phyloP scores from a whole-genome alignment of 2,888 invertebrate species.

The Scotopteryx bipunctaria region DNA sequence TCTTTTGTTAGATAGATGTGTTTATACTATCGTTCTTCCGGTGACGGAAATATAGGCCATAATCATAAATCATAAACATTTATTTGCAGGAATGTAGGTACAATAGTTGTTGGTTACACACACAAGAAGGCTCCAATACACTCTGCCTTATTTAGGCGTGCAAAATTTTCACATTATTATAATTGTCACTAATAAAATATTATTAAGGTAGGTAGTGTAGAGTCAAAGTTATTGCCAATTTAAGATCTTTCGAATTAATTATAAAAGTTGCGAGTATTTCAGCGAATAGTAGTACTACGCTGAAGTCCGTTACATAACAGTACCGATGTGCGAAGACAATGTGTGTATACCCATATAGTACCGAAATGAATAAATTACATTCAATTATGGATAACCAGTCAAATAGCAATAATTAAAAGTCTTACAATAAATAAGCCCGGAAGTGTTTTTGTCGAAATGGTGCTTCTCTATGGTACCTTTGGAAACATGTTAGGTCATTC shows the following conservation, averaged over 20 bases:
- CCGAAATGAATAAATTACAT: conserved; percentile 18
- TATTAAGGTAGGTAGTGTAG: no score
- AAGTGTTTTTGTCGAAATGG: neutral
- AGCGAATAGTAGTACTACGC: conserved; percentile 16
- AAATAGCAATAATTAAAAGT: conserved; percentile 3
- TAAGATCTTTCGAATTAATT: no score
- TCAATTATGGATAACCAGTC: conserved; percentile 4
- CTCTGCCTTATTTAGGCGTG: no score
- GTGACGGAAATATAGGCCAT: neutral
- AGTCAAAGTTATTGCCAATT: no score
- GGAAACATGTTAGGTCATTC: no score
- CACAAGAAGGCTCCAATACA: no score
- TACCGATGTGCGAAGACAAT: conserved; percentile 16
- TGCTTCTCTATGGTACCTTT: no score
- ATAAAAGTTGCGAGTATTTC: conserved; percentile 3
- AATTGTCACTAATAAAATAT: no score
- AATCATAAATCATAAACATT: no score
- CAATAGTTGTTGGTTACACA: no score
- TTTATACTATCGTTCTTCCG: neutral
- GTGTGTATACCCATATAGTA: conserved; percentile 9
- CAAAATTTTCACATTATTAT: no score
- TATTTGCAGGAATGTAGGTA: no score
- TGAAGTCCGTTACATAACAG: conserved; percentile 7
- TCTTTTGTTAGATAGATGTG: neutral
- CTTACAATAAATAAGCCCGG: neutral